Evolutionary conservation across 2,797 vertebrate species (phyloP).

Genomic region (Gallinago nigripennis): DNA sequence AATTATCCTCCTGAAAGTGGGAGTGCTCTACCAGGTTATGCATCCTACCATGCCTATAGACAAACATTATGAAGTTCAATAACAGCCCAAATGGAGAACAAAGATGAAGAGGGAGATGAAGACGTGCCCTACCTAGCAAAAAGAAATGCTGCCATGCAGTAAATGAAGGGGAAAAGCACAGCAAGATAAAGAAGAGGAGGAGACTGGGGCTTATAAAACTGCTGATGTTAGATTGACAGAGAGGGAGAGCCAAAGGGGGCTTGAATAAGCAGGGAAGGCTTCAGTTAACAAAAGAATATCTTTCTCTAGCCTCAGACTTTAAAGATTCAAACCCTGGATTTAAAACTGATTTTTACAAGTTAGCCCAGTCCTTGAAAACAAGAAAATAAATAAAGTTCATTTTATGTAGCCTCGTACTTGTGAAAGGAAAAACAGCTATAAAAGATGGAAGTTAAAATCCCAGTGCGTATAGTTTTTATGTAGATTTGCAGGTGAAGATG

Average conservation of each 20-base stretch:
- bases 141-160: not conserved
- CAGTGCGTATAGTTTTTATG: not conserved
- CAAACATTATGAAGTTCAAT: constrained; percentile 37
- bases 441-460: not conserved
- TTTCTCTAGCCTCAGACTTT: not conserved
- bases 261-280: not conserved
- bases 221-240: constrained; percentile 2
- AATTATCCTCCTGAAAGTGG: constrained; percentile 25
- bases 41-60: not conserved
- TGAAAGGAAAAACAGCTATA: not conserved
- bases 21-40: constrained; percentile 4
- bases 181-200: not conserved
- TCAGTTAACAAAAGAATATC: not conserved
- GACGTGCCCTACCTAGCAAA: constrained; percentile 18
- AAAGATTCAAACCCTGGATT: not conserved
- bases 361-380: not conserved
- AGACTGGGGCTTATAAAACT: constrained; percentile 5
- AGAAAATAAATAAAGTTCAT: not conserved
- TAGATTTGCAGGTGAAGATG: not conserved
- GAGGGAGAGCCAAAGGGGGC: not conserved
- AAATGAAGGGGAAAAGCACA: not conserved
- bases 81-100: constrained; percentile 28
- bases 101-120: constrained; percentile 40
- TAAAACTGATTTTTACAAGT: not conserved
- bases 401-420: not conserved